phyloP scores from a whole-genome alignment of 2,888 invertebrate genomes.

The Selenia dentaria region DNA sequence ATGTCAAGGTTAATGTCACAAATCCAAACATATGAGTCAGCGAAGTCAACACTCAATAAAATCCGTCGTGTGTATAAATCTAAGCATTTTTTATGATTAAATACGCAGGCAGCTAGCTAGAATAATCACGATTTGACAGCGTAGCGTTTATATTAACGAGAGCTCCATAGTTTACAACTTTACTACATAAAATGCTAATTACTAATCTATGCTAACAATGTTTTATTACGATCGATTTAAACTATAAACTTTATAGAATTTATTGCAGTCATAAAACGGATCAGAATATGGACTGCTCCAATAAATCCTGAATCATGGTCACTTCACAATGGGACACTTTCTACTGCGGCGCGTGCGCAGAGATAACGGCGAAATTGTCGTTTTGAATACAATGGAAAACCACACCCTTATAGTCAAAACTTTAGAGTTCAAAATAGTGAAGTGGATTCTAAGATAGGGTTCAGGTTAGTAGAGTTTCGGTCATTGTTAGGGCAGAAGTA shows the following conservation, averaged over 20 bases:
- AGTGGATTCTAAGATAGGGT: slow-evolving; percentile 37
- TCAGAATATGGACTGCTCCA: slow-evolving; percentile 24
- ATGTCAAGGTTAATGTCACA: slow-evolving; percentile 16
- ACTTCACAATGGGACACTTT: slow-evolving; percentile 69
- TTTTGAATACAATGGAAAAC: slow-evolving; percentile 43
- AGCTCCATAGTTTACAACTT: too few species aligned
- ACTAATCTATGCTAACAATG: background rate
- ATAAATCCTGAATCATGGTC: slow-evolving; percentile 37
- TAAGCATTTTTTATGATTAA: background rate
- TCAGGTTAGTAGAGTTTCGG: slow-evolving; percentile 38
- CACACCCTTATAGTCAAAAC: slow-evolving; percentile 41
- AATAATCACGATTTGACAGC: too few species aligned
- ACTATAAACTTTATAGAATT: slow-evolving; percentile 7
- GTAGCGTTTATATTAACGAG: too few species aligned
- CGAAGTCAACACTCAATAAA: slow-evolving; percentile 10
- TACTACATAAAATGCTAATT: too few species aligned
- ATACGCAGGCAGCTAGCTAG: too few species aligned
- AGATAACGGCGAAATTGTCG: slow-evolving; percentile 62
- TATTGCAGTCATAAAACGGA: slow-evolving; percentile 16
- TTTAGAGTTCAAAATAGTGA: slow-evolving; percentile 39
- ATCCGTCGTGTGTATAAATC: background rate
- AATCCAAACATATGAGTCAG: slow-evolving; percentile 6
- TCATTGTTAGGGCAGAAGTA: slow-evolving; percentile 12
- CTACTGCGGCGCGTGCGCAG: slow-evolving; percentile 54
- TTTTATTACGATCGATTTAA: background rate